These are phyloP conservation scores for Brachionus sp. DNA, from an alignment of 1,140 invertebrate species.

Conservation along the genomic window DNA sequence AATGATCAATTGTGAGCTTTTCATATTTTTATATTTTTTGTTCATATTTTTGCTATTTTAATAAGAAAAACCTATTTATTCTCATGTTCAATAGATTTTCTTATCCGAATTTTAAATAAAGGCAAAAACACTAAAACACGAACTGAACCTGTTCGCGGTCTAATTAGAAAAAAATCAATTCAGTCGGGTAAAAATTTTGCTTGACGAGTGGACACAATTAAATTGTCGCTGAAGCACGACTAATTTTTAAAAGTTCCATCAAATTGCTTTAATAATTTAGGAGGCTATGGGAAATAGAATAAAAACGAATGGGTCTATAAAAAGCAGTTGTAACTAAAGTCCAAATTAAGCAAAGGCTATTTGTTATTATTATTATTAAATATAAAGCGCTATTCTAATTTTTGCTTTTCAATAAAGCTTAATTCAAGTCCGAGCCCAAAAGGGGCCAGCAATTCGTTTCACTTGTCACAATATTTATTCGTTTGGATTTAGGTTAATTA, in stretches of 20 bases:
- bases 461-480: conserved; percentile 42
- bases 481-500: conserved; percentile 33
- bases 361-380: too few species aligned
- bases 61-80: neutral
- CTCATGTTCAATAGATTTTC: neutral
- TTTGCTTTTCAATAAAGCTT: neutral
- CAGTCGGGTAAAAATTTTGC: neutral
- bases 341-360: too few species aligned
- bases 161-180: neutral
- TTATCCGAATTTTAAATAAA: neutral
- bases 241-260: too few species aligned
- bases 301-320: too few species aligned
- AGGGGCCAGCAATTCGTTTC: conserved; percentile 16
- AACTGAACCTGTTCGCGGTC: neutral
- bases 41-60: neutral
- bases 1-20: neutral
- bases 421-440: neutral
- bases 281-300: too few species aligned
- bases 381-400: neutral
- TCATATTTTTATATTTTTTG: neutral
- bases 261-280: too few species aligned
- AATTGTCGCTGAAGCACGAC: too few species aligned
- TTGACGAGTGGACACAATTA: too few species aligned
- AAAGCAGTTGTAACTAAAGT: too few species aligned
- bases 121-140: too few species aligned